Conservation (phyloP, 1,140 invertebrate species). For the Tribolium castaneum region DNA sequence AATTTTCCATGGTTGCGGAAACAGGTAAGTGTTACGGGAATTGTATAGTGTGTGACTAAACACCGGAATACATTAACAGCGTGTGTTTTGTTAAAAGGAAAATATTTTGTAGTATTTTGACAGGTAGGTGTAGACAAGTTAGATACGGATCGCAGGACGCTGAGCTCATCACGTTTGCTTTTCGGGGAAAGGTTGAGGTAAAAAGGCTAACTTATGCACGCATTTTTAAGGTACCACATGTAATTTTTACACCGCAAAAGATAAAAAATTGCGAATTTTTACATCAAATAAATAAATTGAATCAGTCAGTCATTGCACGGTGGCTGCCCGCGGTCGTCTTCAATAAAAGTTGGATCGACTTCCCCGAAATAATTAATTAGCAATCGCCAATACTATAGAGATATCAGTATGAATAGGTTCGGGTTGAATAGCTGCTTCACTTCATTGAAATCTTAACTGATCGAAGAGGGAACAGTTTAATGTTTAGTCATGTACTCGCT, state of each 20-base stretch:
- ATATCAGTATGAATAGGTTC: slow-evolving; percentile 26
- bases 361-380: slow-evolving; percentile 16
- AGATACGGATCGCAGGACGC: slow-evolving; percentile 12
- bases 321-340: not conserved
- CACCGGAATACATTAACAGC: slow-evolving; percentile 36
- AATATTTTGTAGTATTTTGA: slow-evolving; percentile 47
- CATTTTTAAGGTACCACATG: not conserved
- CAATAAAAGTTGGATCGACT: not conserved
- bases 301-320: not conserved
- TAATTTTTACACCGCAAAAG: not conserved
- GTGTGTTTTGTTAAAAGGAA: slow-evolving; percentile 36
- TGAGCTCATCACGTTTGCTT: not conserved
- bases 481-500: slow-evolving; percentile 29
- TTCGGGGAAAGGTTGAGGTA: not conserved
- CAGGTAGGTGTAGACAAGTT: slow-evolving; percentile 41
- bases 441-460: slow-evolving; percentile 24
- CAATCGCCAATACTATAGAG: slow-evolving; percentile 14
- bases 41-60: slow-evolving; percentile 22
- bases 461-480: slow-evolving; percentile 6
- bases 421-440: slow-evolving; percentile 23
- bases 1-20: slow-evolving; percentile 12
- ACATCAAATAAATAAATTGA: not conserved
- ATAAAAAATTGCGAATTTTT: too few relatives aligned
- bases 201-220: not conserved
- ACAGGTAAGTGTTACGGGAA: slow-evolving; percentile 22